Evolutionary conservation across 2,113 vertebrate genomes (phyloP), one percentile per base, ranked within the genome.

Genomic region (Sorex fumeus): DNA sequence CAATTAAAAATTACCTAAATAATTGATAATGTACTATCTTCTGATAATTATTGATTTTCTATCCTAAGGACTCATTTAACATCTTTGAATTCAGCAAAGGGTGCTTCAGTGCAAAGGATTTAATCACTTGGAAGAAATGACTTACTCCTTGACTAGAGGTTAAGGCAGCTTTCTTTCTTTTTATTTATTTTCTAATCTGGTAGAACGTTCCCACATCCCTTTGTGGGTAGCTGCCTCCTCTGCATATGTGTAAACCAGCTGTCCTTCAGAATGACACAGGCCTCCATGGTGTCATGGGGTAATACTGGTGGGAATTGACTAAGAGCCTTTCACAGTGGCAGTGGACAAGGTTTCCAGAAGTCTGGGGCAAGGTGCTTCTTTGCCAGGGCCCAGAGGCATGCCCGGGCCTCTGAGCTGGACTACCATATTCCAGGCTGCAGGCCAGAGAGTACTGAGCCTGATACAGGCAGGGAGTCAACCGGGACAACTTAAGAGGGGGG

Each of bases 211-310:
- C 88, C 93, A 94, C 89, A 87, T 94, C 81, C 72, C 87, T 94
- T 95, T 91, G 91, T 97, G 95, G 95, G 95, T 92, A 96, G 96
- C 91, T 92, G 77, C 91, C 95, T 95, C 94, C 94, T 96, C 94
- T 94, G 94, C 93, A 88, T 95, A 94, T 94, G 95, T 10, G 50
- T 96, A 96, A 96, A 94, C 93, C 96, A 97, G 93, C 95, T 97
- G 96, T 96, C 92, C 91, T 97, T 81, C 57, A 69, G 84, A 93
- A 96, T 96, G 95, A 96, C 95, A 97, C 89, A 94, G 72, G 92
- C 94, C 95, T 79, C 92, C 91, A 83, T 85, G 80, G 60, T 96
- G 94, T 96, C 95, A 96, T 84, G 77, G 95, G 88, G 89, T 95
- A 92, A 84, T 80, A 77, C 67, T 57, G 34, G 88, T 91, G 86